Evolutionary conservation across 2,797 vertebrate species (phyloP).

Genomic region (Muscicapa comitata): DNA sequence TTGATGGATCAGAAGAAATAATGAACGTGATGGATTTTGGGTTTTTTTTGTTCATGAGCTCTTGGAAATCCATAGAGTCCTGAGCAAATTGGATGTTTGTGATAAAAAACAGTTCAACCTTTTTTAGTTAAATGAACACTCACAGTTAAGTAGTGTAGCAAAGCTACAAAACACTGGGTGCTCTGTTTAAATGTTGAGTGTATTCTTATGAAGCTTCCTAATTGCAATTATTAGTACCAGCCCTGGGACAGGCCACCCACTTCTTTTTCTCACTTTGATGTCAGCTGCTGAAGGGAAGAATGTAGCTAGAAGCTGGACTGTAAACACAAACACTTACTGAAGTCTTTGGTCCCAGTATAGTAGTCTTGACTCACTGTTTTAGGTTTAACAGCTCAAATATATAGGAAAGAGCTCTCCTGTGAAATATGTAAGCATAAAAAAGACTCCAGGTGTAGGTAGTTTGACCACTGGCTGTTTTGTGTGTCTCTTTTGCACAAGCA

Average conservation of each 20-base stretch:
- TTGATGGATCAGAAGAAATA: neutral
- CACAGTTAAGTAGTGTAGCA: neutral
- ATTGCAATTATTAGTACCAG: neutral
- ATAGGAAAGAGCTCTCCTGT: neutral
- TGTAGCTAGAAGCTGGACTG: neutral
- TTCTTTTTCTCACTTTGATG: conserved; percentile 26
- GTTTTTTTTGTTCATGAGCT: neutral
- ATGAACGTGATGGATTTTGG: neutral
- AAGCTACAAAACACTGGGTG: neutral
- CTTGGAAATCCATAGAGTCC: neutral
- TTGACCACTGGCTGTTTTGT: neutral
- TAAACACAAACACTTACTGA: neutral
- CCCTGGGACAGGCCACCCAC: neutral
- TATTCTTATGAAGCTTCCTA: neutral
- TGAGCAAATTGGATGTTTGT: neutral
- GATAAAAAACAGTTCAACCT: neutral
- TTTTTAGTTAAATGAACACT: neutral
- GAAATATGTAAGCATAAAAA: neutral
- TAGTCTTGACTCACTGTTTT: neutral
- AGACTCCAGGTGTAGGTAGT: neutral
- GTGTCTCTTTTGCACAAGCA: neutral
- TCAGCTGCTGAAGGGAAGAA: neutral
- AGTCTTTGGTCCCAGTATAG: neutral
- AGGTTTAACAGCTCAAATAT: neutral
- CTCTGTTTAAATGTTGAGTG: neutral